Percentiles rank a stretch among this genome's conserved stretches.
phyloP scores from a whole-genome alignment of 2,888 invertebrate species.

The Perdita meconis region DNA sequence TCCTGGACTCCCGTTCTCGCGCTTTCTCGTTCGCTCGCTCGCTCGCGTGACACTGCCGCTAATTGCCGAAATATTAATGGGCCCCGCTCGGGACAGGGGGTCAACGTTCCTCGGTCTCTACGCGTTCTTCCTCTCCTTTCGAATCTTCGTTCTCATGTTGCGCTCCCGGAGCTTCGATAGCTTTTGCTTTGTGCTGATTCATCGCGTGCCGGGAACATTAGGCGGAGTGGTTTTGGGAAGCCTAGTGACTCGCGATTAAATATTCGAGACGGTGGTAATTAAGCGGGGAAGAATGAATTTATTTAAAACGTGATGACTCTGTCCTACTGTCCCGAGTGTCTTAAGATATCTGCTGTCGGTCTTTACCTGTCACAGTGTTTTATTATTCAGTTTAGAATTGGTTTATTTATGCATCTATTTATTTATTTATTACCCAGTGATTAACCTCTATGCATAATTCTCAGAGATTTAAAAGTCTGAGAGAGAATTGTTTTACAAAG shows the following conservation, averaged over 20 bases:
- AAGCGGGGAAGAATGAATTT: no score
- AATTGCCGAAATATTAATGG: constrained; percentile 73
- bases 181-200: constrained; percentile 28
- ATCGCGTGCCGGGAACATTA: background rate
- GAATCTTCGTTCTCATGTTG: background rate
- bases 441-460: no score
- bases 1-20: constrained; percentile 36
- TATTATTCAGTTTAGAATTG: no score
- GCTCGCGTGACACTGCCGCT: constrained; percentile 69
- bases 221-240: background rate
- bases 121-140: background rate
- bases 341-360: no score
- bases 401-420: no score
- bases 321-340: no score
- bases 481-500: no score
- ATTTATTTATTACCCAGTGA: no score
- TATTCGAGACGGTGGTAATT: background rate
- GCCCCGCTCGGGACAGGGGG: constrained; percentile 26
- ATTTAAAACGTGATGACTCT: no score
- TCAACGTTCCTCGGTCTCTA: constrained; percentile 22
- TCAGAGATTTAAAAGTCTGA: no score
- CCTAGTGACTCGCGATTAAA: background rate
- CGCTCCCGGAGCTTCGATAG: background rate
- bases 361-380: no score
- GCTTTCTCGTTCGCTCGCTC: constrained; percentile 47